These are phyloP conservation scores for Ovis canadensis DNA, from an alignment of 2,113 vertebrate genomes.

Conservation along the genomic window DNA sequence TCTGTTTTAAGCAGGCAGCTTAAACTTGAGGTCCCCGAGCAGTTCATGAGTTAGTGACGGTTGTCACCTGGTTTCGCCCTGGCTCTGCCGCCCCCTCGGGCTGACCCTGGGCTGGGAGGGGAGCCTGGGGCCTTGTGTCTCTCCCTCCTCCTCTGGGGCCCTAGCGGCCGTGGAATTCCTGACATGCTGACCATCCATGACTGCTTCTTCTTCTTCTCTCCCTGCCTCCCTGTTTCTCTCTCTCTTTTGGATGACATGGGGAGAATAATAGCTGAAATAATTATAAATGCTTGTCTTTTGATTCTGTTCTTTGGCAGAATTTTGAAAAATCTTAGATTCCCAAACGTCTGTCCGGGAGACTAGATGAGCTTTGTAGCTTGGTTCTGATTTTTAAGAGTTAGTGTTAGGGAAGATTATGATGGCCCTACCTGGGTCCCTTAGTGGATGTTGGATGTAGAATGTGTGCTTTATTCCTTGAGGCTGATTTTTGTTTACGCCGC, in stretches of 20 bases:
- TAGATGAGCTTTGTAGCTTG: not conserved
- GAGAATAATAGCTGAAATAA: not conserved
- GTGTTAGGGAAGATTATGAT: not conserved
- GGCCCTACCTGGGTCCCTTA: not conserved
- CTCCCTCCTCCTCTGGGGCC: not conserved
- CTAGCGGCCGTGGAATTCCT: not conserved
- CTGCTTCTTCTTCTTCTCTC: not conserved
- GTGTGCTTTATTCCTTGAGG: not conserved
- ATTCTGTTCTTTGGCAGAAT: not conserved
- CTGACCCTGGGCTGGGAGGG: not conserved
- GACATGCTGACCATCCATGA: not conserved
- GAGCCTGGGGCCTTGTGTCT: not conserved
- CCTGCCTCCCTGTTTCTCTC: not conserved
- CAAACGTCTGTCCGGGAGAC: not conserved
- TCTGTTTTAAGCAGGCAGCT: not conserved
- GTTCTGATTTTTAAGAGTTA: not conserved
- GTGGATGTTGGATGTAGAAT: not conserved
- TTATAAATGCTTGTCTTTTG: not conserved
- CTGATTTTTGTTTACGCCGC: not conserved
- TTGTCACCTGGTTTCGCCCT: not conserved
- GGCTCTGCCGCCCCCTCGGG: fast-evolving
- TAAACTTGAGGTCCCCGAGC: not conserved
- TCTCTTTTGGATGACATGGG: not conserved
- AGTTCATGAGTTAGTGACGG: not conserved
- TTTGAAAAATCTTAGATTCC: not conserved